phyloP scores from a whole-genome alignment of 2,797 vertebrate genomes.

The Lacerta viridis region DNA sequence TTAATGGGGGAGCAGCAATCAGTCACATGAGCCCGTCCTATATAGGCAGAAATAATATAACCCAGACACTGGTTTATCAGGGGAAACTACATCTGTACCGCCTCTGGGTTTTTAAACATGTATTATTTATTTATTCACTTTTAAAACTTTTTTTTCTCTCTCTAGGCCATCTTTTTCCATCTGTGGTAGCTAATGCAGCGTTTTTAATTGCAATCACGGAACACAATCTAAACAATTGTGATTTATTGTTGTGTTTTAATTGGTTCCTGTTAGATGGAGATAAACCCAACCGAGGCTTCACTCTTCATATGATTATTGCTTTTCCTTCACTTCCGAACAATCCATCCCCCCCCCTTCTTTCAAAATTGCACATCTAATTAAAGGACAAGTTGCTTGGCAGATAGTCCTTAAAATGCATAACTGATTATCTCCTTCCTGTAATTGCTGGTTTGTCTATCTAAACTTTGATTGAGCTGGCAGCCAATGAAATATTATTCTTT shows the following conservation, averaged over 20 bases:
- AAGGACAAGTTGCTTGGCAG: constrained; percentile 71
- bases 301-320: constrained; percentile 51
- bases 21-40: neutral
- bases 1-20: neutral
- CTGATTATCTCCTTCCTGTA: constrained; percentile 79
- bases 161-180: constrained; percentile 13
- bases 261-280: constrained; percentile 43
- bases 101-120: constrained; percentile 26
- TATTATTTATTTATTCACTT: constrained; percentile 34
- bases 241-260: constrained; percentile 57
- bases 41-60: neutral
- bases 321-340: constrained; percentile 67
- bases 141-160: neutral
- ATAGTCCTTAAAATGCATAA: constrained; percentile 75
- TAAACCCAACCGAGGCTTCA: constrained; percentile 38
- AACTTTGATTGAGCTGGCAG: constrained; percentile 77
- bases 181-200: constrained; percentile 40
- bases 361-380: constrained; percentile 72
- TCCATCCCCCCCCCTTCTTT: constrained; percentile 53
- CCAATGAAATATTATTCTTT: constrained; percentile 79
- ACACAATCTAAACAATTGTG: constrained; percentile 48
- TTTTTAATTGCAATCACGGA: constrained; percentile 58
- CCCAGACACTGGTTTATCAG: neutral
- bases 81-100: neutral
- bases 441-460: constrained; percentile 76